Conservation (phyloP, 1,140 invertebrate genomes). For the Bathynomus jamesi region DNA sequence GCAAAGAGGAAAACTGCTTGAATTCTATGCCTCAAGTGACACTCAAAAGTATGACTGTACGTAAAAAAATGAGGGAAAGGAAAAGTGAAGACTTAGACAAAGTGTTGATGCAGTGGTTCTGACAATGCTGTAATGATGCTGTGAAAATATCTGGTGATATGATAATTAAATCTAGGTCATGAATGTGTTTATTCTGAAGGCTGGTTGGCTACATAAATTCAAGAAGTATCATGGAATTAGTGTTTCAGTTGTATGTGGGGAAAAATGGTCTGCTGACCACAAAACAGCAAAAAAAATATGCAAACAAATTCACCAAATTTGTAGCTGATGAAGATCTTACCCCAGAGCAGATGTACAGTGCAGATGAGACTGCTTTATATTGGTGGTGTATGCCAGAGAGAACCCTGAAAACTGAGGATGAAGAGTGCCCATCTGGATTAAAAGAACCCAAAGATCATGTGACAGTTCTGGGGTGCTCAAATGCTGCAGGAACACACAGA, state of each 20-base stretch:
- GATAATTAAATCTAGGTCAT: too few species aligned
- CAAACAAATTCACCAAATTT: conserved; percentile 1
- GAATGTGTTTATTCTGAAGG: background rate
- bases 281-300: background rate
- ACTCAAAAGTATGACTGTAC: too few species aligned
- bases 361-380: conserved; percentile 12
- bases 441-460: conserved; percentile 10
- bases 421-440: background rate
- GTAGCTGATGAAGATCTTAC: conserved; percentile 3
- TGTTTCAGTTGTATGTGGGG: background rate
- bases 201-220: background rate
- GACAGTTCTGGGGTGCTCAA: background rate
- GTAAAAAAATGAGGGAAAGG: too few species aligned
- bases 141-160: too few species aligned
- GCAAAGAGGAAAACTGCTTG: too few species aligned
- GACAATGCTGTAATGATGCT: too few species aligned
- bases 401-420: conserved; percentile 1
- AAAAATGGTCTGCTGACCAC: background rate
- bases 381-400: conserved; percentile 9
- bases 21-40: too few species aligned
- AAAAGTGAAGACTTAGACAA: too few species aligned
- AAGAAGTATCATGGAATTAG: background rate
- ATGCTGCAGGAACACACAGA: conserved; percentile 14
- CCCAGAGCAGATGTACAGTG: conserved; percentile 13
- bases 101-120: too few species aligned